Conservation (phyloP, 2,888 invertebrate species). For the Hofmannophila pseudospretella region DNA sequence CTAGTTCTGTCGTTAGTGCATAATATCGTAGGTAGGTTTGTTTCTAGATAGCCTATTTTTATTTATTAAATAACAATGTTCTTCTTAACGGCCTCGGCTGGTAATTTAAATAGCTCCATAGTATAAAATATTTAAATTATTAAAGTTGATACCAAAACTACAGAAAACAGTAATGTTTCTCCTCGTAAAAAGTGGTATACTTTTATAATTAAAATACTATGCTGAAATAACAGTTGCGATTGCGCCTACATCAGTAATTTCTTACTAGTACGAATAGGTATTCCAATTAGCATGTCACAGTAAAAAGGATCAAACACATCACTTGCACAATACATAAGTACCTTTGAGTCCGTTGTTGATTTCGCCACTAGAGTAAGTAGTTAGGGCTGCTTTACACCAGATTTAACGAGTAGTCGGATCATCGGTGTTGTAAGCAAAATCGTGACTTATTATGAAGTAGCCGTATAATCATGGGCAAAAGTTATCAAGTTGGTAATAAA, state of each 20-base stretch:
- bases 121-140: too few relatives aligned
- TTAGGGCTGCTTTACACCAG: slow-evolving; percentile 31
- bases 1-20: too few relatives aligned
- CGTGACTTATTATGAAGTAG: slow-evolving; percentile 47
- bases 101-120: too few relatives aligned
- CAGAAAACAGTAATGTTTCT: too few relatives aligned
- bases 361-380: slow-evolving; percentile 13
- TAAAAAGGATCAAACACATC: slow-evolving; percentile 3
- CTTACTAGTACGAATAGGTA: not conserved
- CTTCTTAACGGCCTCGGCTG: too few relatives aligned
- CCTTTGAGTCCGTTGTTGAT: not conserved
- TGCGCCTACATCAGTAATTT: not conserved
- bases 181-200: too few relatives aligned
- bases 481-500: slow-evolving; percentile 9
- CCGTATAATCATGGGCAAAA: slow-evolving; percentile 17
- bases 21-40: too few relatives aligned
- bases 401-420: slow-evolving; percentile 38
- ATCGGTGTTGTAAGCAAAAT: slow-evolving; percentile 46
- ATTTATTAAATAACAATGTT: too few relatives aligned
- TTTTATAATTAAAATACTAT: not conserved
- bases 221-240: not conserved
- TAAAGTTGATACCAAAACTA: too few relatives aligned
- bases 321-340: not conserved
- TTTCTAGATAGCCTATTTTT: too few relatives aligned
- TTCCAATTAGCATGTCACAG: not conserved